Conservation (phyloP, 2,113 vertebrate species). For the Nannospalax galili region DNA sequence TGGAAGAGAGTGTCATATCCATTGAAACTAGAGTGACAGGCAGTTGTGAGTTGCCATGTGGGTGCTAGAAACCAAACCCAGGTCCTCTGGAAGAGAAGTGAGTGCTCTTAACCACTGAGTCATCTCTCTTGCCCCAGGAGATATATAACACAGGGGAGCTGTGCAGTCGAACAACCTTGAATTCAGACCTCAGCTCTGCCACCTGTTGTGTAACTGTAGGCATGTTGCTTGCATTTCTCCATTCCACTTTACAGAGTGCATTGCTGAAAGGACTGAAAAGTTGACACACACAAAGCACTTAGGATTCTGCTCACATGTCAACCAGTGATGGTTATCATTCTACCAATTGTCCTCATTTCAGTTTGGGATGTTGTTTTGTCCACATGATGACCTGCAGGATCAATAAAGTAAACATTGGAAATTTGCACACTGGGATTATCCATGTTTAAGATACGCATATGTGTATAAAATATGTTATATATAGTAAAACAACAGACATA, state of each 20-base stretch:
- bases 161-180: not conserved
- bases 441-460: constrained; percentile 1
- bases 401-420: not conserved
- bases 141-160: no score
- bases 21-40: no score
- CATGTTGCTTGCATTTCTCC: not conserved
- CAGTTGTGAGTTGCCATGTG: no score
- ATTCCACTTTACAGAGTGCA: not conserved
- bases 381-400: not conserved
- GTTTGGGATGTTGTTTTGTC: not conserved
- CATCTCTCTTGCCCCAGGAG: no score
- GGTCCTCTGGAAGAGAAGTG: no score
- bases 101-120: no score
- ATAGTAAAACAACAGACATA: not conserved
- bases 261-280: not conserved
- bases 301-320: not conserved
- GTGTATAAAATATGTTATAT: not conserved
- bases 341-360: not conserved
- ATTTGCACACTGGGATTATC: not conserved
- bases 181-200: not conserved
- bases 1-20: no score
- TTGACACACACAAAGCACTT: not conserved
- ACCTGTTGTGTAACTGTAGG: not conserved
- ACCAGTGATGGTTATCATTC: not conserved
- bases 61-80: no score